These are phyloP conservation scores for Drosophila anomelani DNA, from an alignment of 2,888 invertebrate genomes.

Conservation along the genomic window DNA sequence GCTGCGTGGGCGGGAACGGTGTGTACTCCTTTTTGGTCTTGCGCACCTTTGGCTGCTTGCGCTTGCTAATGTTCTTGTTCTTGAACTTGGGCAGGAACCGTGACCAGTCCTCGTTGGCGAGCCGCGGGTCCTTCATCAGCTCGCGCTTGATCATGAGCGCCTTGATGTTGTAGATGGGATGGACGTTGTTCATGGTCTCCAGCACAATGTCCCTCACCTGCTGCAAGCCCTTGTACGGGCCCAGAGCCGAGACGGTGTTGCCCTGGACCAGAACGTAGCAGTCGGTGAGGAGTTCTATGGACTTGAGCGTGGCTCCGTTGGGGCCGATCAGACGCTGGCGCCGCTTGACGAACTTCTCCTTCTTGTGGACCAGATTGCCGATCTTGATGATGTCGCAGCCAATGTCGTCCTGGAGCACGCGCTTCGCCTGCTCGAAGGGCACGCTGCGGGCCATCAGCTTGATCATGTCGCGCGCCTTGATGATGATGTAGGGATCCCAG, in stretches of 20 bases:
- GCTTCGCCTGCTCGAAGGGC: conserved; percentile 96
- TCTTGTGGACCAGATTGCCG: conserved; percentile 94
- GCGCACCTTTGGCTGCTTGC: conserved; percentile 95
- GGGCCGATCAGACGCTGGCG: conserved; percentile 97
- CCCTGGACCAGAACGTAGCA: conserved; percentile 99
- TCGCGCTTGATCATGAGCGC: conserved; percentile 98
- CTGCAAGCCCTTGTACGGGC: conserved; percentile 95
- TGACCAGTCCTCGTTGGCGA: conserved; percentile 98
- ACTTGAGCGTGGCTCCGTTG: conserved; percentile 98
- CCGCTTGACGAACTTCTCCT: conserved; percentile 97
- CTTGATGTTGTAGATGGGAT: conserved; percentile 99
- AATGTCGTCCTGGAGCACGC: conserved; percentile 94
- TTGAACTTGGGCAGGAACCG: conserved; percentile 97
- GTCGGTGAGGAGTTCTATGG: conserved; percentile 97
- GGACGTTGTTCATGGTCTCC: conserved; percentile 99
- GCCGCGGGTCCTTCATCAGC: conserved; percentile 95
- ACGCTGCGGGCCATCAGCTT: conserved; percentile 97
- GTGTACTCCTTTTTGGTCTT: conserved; percentile 97
- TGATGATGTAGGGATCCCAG: conserved; percentile 98
- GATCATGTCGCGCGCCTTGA: conserved; percentile 98
- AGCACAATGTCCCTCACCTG: conserved; percentile 95
- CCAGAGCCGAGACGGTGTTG: conserved; percentile 98
- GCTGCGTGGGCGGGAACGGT: conserved; percentile 98
- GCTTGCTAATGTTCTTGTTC: conserved; percentile 93
- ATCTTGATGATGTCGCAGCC: conserved; percentile 99